phyloP scores from a whole-genome alignment of 35 echinoderm and acorn worm genomes.

The Heliocidaris erythrogramma region DNA sequence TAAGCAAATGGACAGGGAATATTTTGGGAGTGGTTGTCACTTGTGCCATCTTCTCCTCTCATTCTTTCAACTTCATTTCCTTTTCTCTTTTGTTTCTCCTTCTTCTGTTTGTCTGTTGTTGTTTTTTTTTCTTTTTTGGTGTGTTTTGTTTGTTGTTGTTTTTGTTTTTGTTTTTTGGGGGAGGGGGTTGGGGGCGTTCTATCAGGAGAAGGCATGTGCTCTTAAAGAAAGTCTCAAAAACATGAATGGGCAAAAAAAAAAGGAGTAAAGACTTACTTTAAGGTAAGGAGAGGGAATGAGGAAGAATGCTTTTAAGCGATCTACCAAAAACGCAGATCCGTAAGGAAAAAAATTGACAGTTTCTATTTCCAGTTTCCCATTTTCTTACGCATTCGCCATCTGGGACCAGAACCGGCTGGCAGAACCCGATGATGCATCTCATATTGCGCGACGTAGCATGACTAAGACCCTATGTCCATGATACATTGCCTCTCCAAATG shows the following conservation, averaged over 20 bases:
- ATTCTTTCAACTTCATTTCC: too few species aligned
- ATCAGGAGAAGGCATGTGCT: too few species aligned
- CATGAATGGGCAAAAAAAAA: background rate
- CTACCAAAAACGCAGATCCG: background rate
- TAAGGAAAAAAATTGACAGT: background rate
- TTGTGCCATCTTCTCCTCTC: too few species aligned
- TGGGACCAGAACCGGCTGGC: background rate
- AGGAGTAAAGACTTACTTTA: background rate
- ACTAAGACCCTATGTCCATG: background rate
- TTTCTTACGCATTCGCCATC: background rate
- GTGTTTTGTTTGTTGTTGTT: too few species aligned
- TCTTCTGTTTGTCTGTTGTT: too few species aligned
- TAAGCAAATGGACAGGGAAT: too few species aligned
- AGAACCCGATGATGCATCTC: background rate
- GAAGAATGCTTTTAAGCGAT: background rate
- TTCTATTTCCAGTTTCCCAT: background rate
- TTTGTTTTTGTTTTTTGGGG: too few species aligned
- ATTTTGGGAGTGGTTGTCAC: too few species aligned
- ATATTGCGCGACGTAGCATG: slow-evolving; percentile 16
- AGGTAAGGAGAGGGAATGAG: background rate
- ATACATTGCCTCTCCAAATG: background rate
- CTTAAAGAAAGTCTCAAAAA: too few species aligned
- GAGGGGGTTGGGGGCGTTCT: too few species aligned
- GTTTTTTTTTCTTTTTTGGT: too few species aligned
- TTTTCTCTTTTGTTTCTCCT: too few species aligned